These are phyloP conservation scores for Hypolimnas misippus DNA, from an alignment of 2,888 invertebrate genomes.

Conservation along the genomic window DNA sequence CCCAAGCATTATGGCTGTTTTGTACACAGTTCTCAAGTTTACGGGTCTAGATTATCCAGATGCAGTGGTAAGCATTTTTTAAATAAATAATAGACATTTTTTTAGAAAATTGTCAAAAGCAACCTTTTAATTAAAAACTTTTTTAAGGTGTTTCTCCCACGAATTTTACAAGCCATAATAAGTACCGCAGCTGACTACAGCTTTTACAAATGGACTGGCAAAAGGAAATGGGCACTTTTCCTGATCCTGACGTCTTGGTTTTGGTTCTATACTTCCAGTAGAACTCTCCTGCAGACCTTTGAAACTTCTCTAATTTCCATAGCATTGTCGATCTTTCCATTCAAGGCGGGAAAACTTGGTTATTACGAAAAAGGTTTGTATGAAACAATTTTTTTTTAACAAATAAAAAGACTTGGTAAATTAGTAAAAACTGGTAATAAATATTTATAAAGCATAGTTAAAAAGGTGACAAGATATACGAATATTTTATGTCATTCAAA, in stretches of 20 bases:
- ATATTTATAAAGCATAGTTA: constrained; percentile 1
- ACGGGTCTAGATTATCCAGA: constrained; percentile 88
- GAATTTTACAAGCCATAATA: constrained; percentile 91
- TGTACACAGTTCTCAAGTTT: constrained; percentile 88
- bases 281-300: constrained; percentile 94
- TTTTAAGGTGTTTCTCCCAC: constrained; percentile 89
- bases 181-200: constrained; percentile 90
- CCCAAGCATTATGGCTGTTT: constrained; percentile 90
- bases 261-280: constrained; percentile 94
- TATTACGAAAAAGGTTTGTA: constrained; percentile 67
- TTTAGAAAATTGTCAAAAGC: no score
- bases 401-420: no score
- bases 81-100: background rate
- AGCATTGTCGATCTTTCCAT: constrained; percentile 91
- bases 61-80: constrained; percentile 81
- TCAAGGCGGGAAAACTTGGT: constrained; percentile 77
- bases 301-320: constrained; percentile 93
- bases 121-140: no score
- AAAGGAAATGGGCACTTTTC: constrained; percentile 90
- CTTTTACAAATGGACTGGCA: constrained; percentile 88
- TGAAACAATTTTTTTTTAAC: background rate
- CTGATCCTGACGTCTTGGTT: constrained; percentile 93
- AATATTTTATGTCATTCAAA: no score
- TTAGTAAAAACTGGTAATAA: no score
- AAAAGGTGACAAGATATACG: background rate